Evolutionary conservation across 2,888 invertebrate species (phyloP).

Genomic region (Brachypalpus laphriformis): DNA sequence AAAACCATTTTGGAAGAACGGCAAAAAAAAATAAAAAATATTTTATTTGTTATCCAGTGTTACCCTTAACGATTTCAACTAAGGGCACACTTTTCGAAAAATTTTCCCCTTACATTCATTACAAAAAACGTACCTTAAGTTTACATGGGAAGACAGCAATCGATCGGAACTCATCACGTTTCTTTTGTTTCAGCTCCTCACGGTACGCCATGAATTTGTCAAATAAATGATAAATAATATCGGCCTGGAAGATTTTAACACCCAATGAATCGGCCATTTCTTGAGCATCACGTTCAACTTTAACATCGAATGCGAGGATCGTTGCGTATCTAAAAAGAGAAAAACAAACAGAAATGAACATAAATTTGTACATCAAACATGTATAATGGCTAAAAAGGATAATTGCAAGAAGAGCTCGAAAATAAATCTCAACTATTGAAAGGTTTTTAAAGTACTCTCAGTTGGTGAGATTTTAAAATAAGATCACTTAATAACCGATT

Average conservation of each 20-base stretch:
- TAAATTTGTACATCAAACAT: background rate
- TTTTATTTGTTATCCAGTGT: too few relatives aligned
- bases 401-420: too few relatives aligned
- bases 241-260: conserved; percentile 98
- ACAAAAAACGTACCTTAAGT: conserved; percentile 86
- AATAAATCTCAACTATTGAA: too few relatives aligned
- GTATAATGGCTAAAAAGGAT: background rate
- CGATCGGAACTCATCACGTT: conserved; percentile 97
- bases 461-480: too few relatives aligned
- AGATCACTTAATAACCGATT: too few relatives aligned
- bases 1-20: too few relatives aligned
- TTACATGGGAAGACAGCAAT: conserved; percentile 99
- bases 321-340: conserved; percentile 90
- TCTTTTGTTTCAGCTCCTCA: conserved; percentile 94
- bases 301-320: conserved; percentile 99
- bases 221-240: conserved; percentile 99
- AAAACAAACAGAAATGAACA: conserved; percentile 37
- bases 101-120: too few relatives aligned
- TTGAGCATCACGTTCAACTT: conserved; percentile 98
- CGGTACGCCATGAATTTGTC: conserved; percentile 97
- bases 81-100: too few relatives aligned
- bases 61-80: too few relatives aligned
- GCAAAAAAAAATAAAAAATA: too few relatives aligned
- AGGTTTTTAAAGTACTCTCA: too few relatives aligned
- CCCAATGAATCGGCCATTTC: conserved; percentile 97